Base-by-base conservation (phyloP, 2,797 vertebrate genomes). In the Lepilemur ruficaudatus region DNA sequence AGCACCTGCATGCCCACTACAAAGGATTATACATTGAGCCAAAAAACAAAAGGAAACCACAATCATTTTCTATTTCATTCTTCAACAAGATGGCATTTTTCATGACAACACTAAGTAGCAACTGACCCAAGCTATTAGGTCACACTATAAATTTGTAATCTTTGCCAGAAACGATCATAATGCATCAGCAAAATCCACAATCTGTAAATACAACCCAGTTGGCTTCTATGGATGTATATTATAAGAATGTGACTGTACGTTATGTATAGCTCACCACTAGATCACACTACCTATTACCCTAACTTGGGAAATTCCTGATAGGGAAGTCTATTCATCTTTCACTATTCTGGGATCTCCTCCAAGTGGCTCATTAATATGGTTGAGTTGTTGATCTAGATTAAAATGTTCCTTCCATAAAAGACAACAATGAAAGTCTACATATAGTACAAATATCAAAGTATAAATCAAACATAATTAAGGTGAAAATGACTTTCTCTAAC, bases 401-500 rank as follows among this genome's bases (percentile, higher is more conserved):
- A 95, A 95, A 79, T 63, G 13, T 91, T 92, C 23, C 35, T 92
- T 86, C 79, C 61, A 59, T 91, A 94, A 91, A 95, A 97, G 65
- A 91, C 61, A 97, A 95, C 67, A 96, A 73, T 96, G 70, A 48
- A 84, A 79, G 52, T 95, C 89, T 85, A 83, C 35, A 88, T 75
- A 79, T 28, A 93, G 30, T 92, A 67, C 73, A 97, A 92, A 93
- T 82, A 97, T 69, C 85, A 85, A 97, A 22, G 28, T 82, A 95
- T 81, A 70, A 88, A 67, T 92, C 85, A 90, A 32, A 80, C 11
- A 67, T 86, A 96, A 94, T 65, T 96, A 89, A 93, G 25, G 67
- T 91, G 88, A 96, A 94, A 94, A 95, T 35, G 46, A 82, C 73
- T 97, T 96, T 96, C 97, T 90, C 75, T 91, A 95, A 96, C 75